Percentiles rank a stretch among this genome's conserved stretches.
These are phyloP conservation scores for Maccullochella peelii DNA, from an alignment of 2,113 vertebrate genomes.

Conservation along the genomic window DNA sequence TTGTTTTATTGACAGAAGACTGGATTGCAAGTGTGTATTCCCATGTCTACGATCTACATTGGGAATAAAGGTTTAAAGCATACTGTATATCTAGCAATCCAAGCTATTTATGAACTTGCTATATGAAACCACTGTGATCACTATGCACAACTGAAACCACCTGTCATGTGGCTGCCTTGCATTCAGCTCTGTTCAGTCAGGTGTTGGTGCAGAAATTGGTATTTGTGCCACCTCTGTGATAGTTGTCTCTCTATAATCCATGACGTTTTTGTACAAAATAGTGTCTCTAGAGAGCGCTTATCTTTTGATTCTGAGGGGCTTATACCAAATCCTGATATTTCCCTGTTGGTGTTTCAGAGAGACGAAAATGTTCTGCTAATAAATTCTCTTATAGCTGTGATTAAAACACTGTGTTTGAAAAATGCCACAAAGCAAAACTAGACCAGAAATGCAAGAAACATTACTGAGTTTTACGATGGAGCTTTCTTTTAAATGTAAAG, in stretches of 20 bases:
- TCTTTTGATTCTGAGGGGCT: constrained; percentile 18
- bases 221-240: neutral
- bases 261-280: constrained; percentile 22
- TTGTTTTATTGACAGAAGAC: neutral
- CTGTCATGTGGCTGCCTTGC: neutral
- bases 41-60: neutral
- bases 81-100: neutral
- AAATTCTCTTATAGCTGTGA: constrained; percentile 21
- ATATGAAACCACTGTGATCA: neutral
- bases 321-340: constrained; percentile 4
- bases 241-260: neutral
- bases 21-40: neutral
- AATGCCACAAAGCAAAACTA: neutral
- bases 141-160: neutral
- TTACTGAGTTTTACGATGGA: neutral
- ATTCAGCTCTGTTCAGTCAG: neutral
- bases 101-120: neutral
- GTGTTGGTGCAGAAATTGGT: neutral
- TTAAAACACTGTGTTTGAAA: constrained; percentile 1
- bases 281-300: neutral
- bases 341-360: neutral
- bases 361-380: neutral
- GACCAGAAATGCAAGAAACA: neutral
- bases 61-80: neutral
- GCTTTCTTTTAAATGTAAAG: neutral